Percentiles rank a stretch among this genome's conserved stretches.
phyloP scores from a whole-genome alignment of 1,140 invertebrate species.

The Zaprionus ornatus region DNA sequence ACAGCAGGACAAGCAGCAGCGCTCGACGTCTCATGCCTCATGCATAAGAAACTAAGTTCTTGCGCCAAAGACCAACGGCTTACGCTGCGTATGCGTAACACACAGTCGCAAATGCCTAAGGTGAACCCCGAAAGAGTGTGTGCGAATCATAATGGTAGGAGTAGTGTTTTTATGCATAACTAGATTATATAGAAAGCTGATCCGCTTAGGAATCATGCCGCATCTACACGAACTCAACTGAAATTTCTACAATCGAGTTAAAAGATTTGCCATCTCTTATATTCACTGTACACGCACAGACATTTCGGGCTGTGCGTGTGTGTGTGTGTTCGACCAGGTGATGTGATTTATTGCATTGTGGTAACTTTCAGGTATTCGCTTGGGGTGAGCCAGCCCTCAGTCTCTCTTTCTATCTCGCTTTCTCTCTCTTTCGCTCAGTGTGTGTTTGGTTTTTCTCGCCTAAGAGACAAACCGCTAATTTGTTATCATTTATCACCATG shows the following conservation, averaged over 20 bases:
- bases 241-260: background rate
- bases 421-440: background rate
- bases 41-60: conserved; percentile 47
- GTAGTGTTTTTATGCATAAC: background rate
- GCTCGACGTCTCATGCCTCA: conserved; percentile 16
- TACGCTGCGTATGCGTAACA: conserved; percentile 53
- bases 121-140: background rate
- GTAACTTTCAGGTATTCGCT: conserved; percentile 70
- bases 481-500: conserved; percentile 75
- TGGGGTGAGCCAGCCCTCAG: background rate
- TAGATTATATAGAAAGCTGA: background rate
- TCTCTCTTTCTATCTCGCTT: background rate
- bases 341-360: conserved; percentile 76
- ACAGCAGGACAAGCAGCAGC: background rate
- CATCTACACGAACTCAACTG: background rate
- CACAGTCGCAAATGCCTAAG: conserved; percentile 1
- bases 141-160: background rate
- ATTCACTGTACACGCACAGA: conserved; percentile 27
- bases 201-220: background rate
- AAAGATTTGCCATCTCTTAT: background rate
- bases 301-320: conserved; percentile 1
- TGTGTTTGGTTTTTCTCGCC: conserved; percentile 25
- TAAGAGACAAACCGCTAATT: conserved; percentile 77
- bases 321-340: conserved; percentile 54
- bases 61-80: conserved; percentile 12